These are phyloP conservation scores for Sitophilus oryzae DNA, from an alignment of 1,140 invertebrate species.

Conservation along the genomic window DNA sequence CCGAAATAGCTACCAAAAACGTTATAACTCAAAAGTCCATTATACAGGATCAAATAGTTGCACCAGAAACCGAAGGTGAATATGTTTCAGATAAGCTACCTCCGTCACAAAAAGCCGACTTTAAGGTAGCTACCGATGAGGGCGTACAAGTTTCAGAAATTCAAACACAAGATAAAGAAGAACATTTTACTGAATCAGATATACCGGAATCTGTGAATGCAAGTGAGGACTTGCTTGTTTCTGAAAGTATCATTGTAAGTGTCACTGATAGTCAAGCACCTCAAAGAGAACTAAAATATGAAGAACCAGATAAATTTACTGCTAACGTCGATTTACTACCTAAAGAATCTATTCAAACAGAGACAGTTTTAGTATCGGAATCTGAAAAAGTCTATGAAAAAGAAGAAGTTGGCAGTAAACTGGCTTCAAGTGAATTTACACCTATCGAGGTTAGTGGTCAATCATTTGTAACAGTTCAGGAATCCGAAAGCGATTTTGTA, in stretches of 20 bases:
- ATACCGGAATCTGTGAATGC: conserved; percentile 49
- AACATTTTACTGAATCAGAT: conserved; percentile 46
- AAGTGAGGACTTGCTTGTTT: conserved; percentile 50
- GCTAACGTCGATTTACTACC: conserved; percentile 54
- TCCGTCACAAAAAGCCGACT: conserved; percentile 52
- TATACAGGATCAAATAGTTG: conserved; percentile 56
- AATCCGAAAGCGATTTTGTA: conserved; percentile 52
- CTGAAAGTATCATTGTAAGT: conserved; percentile 55
- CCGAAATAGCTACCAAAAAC: conserved; percentile 60
- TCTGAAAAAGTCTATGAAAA: conserved; percentile 51
- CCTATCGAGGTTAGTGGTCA: conserved; percentile 52
- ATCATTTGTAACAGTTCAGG: conserved; percentile 50
- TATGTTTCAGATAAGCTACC: conserved; percentile 52
- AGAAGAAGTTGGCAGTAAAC: conserved; percentile 45
- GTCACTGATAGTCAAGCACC: conserved; percentile 54
- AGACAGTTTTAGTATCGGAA: conserved; percentile 53
- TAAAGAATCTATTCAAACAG: conserved; percentile 53
- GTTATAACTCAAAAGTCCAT: conserved; percentile 59
- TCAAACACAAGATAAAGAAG: conserved; percentile 58
- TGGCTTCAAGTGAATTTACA: conserved; percentile 47
- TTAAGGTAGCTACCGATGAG: conserved; percentile 56
- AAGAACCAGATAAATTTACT: conserved; percentile 45
- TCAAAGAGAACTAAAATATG: conserved; percentile 49
- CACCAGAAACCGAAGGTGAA: conserved; percentile 60
- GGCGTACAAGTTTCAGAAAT: conserved; percentile 56